These are phyloP conservation scores for Serilophus lunatus DNA, from an alignment of 2,113 vertebrate species.

Conservation along the genomic window DNA sequence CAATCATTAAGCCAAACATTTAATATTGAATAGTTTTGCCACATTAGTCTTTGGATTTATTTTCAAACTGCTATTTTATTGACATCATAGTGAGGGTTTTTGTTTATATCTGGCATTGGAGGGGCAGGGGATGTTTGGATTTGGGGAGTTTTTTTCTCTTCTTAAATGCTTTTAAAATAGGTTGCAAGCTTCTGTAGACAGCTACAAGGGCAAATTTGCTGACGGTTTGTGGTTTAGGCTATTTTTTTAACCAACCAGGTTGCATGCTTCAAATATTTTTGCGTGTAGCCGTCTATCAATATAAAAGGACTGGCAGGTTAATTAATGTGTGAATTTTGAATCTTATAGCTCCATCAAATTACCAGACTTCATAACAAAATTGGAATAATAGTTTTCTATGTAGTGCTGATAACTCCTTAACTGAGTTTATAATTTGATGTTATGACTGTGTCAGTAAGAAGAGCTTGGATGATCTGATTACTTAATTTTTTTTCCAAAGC, in stretches of 20 bases:
- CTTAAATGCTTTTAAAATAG: conserved; percentile 6
- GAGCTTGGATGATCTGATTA: background rate
- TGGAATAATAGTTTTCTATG: conserved; percentile 11
- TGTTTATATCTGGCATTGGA: background rate
- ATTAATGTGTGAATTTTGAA: background rate
- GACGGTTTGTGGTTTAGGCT: background rate
- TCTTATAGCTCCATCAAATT: background rate
- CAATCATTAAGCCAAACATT: background rate
- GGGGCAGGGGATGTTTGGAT: background rate
- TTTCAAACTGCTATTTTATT: conserved; percentile 13
- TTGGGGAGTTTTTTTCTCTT: background rate
- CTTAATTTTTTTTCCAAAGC: conserved; percentile 47
- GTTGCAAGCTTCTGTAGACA: background rate
- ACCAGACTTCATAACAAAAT: background rate
- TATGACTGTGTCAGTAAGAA: conserved; percentile 34
- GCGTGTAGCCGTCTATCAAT: background rate
- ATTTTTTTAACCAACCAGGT: conserved; percentile 13
- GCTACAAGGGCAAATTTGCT: conserved; percentile 31
- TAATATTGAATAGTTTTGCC: background rate
- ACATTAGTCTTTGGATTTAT: background rate
- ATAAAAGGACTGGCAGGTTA: conserved; percentile 43
- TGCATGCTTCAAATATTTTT: conserved; percentile 37
- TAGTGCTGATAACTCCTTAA: conserved; percentile 30
- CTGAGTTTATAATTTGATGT: background rate
- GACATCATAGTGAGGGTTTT: background rate